phyloP scores from a whole-genome alignment of 64 coral and sea anemone genomes.

The Pocillopora damicornis region DNA sequence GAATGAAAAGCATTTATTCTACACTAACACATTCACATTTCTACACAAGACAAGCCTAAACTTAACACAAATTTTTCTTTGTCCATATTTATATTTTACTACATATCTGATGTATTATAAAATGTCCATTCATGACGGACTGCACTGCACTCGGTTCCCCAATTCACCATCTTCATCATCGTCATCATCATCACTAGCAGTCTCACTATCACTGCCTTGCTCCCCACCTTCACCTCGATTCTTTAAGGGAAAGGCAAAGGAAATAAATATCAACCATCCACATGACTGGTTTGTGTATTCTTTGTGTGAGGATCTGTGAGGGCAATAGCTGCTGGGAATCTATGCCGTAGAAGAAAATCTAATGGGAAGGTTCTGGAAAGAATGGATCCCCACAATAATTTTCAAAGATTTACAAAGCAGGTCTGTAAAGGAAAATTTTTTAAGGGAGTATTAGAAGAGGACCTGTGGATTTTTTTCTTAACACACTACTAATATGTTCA shows the following conservation, averaged over 20 bases:
- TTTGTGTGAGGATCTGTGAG: too few species aligned
- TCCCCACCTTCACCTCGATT: constrained; percentile 28
- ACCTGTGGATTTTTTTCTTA: background rate
- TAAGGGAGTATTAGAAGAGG: background rate
- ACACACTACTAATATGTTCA: background rate
- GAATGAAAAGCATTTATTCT: too few species aligned
- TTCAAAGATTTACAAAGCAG: background rate
- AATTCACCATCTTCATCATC: constrained; percentile 54
- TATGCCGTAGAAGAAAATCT: too few species aligned
- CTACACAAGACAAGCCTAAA: background rate
- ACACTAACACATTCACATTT: background rate
- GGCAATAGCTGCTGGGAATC: too few species aligned
- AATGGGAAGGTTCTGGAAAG: background rate
- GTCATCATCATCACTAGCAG: constrained; percentile 35
- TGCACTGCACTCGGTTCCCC: constrained; percentile 26
- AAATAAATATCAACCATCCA: background rate
- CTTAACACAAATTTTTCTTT: background rate
- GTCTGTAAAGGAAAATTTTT: background rate
- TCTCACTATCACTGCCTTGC: constrained; percentile 46
- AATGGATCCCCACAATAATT: background rate
- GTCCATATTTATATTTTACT: background rate
- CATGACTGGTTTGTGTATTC: too few species aligned
- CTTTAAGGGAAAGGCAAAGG: background rate
- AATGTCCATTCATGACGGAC: constrained; percentile 2
- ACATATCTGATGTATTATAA: background rate